Evolutionary conservation across 2,113 vertebrate genomes (phyloP), one percentile per base, ranked within the genome.

Genomic region (Turnix velox): DNA sequence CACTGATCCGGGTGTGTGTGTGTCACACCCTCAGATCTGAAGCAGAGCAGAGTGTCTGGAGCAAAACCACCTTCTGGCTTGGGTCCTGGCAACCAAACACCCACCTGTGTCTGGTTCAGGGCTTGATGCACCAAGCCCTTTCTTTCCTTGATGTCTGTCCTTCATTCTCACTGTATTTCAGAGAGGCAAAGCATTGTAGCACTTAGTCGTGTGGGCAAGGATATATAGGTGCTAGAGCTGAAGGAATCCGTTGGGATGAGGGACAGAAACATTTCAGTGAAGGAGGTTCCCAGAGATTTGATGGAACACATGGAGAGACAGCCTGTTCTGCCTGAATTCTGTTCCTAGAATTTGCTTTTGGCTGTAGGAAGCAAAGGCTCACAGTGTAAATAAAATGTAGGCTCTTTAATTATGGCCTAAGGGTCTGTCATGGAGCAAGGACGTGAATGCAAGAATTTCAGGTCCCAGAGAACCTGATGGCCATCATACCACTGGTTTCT

Each of bases 1-100:
- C 66, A 46, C 40, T 0, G 0, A 46, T 71, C 31, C 7, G 75
- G 40, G 78, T 75, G 27, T 31, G 1, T 45, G 37, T 14, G 4
- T 65, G 79, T 79, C 6, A 0, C 75, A 66, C 76, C 49, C 72
- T 73, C 37, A 28, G 7, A 86, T 76, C 68, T 74, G 63, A 80
- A 93, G 75, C 66, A 8, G 62, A 63, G 54, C 57, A 19, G 67
- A 49, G 40, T 3, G 12, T 42, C 37, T 54, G 55, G 86, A 75
- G 55, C 59, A 74, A 27, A 93, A 15, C 30, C 27, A 6, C 42
- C 51, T 52, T 49, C 25, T 33, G 28, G 18, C 62, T 18, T 65
- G 45, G 28, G 31, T 66, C 46, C 55, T 54, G 72, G 88, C 72
- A 69, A 45, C 9, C 4, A 30, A 69, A 57, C 1, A 0, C 58